Conservation (phyloP, 2,113 vertebrate species). For the Brachirus orientalis region DNA sequence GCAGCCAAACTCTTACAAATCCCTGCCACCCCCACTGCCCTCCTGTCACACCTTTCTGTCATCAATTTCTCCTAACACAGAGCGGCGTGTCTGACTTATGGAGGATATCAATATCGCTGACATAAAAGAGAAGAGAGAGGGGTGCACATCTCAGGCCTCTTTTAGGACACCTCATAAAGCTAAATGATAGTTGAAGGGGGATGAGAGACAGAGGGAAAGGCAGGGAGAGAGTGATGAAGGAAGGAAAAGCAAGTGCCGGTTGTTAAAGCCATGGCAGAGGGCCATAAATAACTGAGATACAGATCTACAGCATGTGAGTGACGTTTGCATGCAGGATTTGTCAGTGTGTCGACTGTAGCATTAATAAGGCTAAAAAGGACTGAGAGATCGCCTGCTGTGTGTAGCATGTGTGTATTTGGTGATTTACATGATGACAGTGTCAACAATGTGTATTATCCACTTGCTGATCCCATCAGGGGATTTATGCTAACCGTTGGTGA, state of each 20-base stretch:
- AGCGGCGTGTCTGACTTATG: conserved; percentile 68
- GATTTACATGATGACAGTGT: conserved; percentile 42
- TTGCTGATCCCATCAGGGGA: conserved; percentile 53
- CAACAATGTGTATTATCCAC: conserved; percentile 44
- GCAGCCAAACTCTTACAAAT: conserved; percentile 38
- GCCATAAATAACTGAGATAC: conserved; percentile 72
- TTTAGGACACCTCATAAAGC: conserved; percentile 81
- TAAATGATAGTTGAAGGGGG: conserved; percentile 79
- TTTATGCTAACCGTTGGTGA: conserved; percentile 74
- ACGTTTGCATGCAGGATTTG: conserved; percentile 32
- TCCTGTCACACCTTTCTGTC: conserved; percentile 59
- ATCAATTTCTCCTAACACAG: conserved; percentile 68
- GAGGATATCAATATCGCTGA: conserved; percentile 73
- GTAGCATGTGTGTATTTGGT: conserved; percentile 18
- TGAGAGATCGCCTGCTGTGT: conserved; percentile 39
- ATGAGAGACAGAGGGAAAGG: conserved; percentile 44
- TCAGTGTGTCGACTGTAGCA: conserved; percentile 28
- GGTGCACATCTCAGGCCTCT: conserved; percentile 56
- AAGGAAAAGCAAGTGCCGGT: conserved; percentile 57
- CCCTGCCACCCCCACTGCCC: conserved; percentile 53
- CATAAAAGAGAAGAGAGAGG: conserved; percentile 57
- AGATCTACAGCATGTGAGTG: conserved; percentile 53
- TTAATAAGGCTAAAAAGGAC: conserved; percentile 62
- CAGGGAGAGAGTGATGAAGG: background rate
- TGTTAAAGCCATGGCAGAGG: conserved; percentile 72